Base-by-base conservation (phyloP, 2,113 vertebrate genomes). In the Cephalopterus ornatus region DNA sequence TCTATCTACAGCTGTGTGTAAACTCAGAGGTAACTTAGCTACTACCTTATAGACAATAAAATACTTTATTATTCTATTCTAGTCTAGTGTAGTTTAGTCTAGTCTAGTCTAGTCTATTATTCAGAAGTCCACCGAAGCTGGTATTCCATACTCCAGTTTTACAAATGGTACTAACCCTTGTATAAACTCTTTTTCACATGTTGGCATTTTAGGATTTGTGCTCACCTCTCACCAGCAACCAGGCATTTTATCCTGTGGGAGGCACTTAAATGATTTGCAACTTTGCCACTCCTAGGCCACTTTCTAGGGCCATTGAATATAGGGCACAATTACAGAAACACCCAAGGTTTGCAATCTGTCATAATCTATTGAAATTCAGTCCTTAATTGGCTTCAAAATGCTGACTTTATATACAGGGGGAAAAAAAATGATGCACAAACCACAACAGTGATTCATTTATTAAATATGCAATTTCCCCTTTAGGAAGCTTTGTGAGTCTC, bases 241-340 rank as follows among this genome's bases (percentile, higher is more conserved):
- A 84, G 35, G 6, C 4, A 42, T 73, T 74, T 85, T 30, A 5
- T 9, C 28, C 6, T 49, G 3, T 27, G 42, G 24, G 8, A 86
- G 4, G 4, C 8, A 49, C 8, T 72, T 6, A 52, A 50, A n/a
- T 42, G 9, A 22, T 79, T 91, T 79, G 47, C 62, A 77, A 49
- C 21, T 62, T 66, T 22, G 58, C 10, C 50, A 58, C 12, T 7
- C 6, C 8, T 71, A 78, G 33, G 39, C 59, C 26, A 79, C 37
- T 85, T 95, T 70, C 82, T 55, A 96, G 59, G n/a, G 16, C 27
- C 26, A 47, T 8, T 22, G 8, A 85, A 24, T 39, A 68, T 21
- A 68, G n/a, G 42, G 96, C 78, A 95, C 42, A 94, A 87, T 95
- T 95, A 94, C 23, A 81, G 63, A 92, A 97, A 89, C 66, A 96